Evolutionary conservation across 2,113 vertebrate genomes (phyloP), one percentile per base, ranked within the genome.

Genomic region (Osmerus eperlanus): DNA sequence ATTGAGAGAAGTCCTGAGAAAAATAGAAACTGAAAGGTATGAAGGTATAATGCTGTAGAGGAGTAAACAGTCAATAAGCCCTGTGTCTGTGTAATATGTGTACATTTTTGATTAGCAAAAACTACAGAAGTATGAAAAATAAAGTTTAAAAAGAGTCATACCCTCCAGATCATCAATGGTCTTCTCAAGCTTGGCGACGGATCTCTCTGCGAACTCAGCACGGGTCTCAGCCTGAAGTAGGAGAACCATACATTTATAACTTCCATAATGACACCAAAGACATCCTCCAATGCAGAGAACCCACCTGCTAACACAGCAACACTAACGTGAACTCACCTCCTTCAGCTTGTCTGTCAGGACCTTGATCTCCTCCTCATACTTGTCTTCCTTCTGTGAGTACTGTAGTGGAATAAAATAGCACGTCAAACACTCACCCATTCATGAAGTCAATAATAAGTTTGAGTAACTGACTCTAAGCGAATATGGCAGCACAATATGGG

Each of bases 331-430:
- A 80, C 90, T 92, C 90, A 95, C 97, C 96, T 99, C 97, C 90
- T 99, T 99, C 91, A 99, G 94, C 88, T 97, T 99, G 91, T 99
- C 97, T 88, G 95, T 96, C 68, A 99, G 93, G 78, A 98, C 92
- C 91, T 99, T 99, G 89, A 99, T 99, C 89, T 99, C 97, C 80
- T 99, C 97, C 87, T 99, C 97, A 12, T 98, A 99, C 78, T 99
- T 99, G 92, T 99, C 97, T 85, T 99, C 97, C 83, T 99, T 99
- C 88, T 95, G 94, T 0, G 97, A 97, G 90, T 99, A 99, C 97
- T 99, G 93, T 85, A 88, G 90, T 87, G 19, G 83, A 71, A 92
- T 65, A 88, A 67, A 82, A 53, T 12, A 75, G 52, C 64, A 51
- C 32, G 66, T 85, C n/a, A 81, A 63, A 12, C 13, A 51, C 55